A percentile compares a stretch with the other conserved stretches of the same genome.
These are phyloP conservation scores for Podarcis raffonei DNA, from an alignment of 2,113 vertebrate species.

Conservation along the genomic window DNA sequence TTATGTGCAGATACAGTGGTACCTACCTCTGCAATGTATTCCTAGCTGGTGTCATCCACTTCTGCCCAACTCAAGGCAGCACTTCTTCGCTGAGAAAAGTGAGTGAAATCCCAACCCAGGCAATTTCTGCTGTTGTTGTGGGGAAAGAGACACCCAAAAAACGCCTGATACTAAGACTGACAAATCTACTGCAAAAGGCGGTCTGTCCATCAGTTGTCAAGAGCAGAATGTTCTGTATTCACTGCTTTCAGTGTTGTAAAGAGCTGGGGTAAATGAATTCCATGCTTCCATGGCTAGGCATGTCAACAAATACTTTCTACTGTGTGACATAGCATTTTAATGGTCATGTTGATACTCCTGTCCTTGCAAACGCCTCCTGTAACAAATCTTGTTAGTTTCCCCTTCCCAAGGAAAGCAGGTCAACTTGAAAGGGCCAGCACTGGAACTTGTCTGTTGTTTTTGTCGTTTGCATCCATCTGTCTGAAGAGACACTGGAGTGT, in stretches of 20 bases:
- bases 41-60: background rate
- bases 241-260: constrained; percentile 47
- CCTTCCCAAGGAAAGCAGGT: background rate
- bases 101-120: background rate
- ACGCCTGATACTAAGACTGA: constrained; percentile 2
- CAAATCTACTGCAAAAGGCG: constrained; percentile 22
- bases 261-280: constrained; percentile 54
- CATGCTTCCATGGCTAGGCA: constrained; percentile 53
- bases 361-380: background rate
- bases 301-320: constrained; percentile 29
- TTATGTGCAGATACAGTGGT: background rate
- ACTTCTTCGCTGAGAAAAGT: background rate
- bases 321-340: constrained; percentile 25
- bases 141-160: background rate
- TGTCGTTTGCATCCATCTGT: too few species aligned
- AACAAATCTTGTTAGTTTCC: background rate
- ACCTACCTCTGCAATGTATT: background rate
- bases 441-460: background rate
- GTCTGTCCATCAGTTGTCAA: constrained; percentile 48
- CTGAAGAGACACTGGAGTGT: too few species aligned
- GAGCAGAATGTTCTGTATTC: constrained; percentile 46
- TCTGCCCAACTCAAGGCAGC: background rate
- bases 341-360: background rate
- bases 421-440: background rate
- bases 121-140: constrained; percentile 11